Evolutionary conservation across 1,140 invertebrate species (phyloP).

Genomic region (Aphelenchoides fujianensis): DNA sequence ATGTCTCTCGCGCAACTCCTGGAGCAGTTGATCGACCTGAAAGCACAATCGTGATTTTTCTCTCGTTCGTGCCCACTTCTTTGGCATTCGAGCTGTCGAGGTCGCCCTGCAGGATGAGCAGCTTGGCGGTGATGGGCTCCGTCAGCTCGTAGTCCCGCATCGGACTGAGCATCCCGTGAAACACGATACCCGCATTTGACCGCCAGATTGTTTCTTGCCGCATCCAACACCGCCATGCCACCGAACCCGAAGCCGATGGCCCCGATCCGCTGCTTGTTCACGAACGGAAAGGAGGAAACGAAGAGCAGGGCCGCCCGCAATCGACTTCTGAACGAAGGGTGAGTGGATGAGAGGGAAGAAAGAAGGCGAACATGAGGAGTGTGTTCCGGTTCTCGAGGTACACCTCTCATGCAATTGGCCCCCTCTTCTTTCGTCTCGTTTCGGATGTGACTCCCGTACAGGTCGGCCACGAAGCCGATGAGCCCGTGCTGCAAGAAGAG

Average conservation of each 20-base stretch:
- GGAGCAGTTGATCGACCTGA: slow-evolving; percentile 28
- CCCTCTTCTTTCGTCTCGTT: slow-evolving; percentile 36
- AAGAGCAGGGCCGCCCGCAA: slow-evolving; percentile 33
- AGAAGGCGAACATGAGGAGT: slow-evolving; percentile 1
- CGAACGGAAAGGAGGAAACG: slow-evolving; percentile 35
- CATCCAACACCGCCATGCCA: slow-evolving; percentile 51
- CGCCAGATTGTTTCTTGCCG: slow-evolving; percentile 48
- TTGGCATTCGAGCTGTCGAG: slow-evolving; percentile 36
- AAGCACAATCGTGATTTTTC: background rate
- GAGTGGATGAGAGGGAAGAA: background rate
- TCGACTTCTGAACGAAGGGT: slow-evolving; percentile 24
- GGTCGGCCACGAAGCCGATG: slow-evolving; percentile 46
- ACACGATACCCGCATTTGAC: slow-evolving; percentile 50
- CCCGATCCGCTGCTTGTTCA: slow-evolving; percentile 46
- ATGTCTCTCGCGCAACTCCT: slow-evolving; percentile 44
- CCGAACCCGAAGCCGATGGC: slow-evolving; percentile 59
- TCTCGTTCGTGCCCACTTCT: slow-evolving; percentile 20
- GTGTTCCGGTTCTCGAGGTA: slow-evolving; percentile 41
- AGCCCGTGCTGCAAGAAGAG: slow-evolving; percentile 51
- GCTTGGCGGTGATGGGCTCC: slow-evolving; percentile 32
- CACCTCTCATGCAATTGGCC: slow-evolving; percentile 31
- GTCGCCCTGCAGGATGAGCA: slow-evolving; percentile 55
- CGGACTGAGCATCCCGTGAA: slow-evolving; percentile 47
- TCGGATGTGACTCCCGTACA: slow-evolving; percentile 48
- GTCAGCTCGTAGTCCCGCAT: slow-evolving; percentile 28